Percentiles rank a stretch among this genome's conserved stretches.
Evolutionary conservation across 23 tunicate genomes (phyloP).

Genomic region (Styela clava): DNA sequence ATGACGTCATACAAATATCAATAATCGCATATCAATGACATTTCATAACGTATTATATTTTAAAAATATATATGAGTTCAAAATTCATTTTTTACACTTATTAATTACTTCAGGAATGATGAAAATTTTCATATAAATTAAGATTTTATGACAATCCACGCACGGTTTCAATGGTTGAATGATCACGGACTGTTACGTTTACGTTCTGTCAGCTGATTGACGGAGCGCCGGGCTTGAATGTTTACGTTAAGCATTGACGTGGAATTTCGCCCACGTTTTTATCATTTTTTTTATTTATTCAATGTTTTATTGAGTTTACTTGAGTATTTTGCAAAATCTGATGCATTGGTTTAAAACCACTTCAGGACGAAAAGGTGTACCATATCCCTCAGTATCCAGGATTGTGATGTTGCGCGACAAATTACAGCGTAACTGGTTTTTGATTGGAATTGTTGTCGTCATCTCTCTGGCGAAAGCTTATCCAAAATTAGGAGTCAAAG

Average conservation of each 20-base stretch:
- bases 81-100: too few species aligned
- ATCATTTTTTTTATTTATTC: too few species aligned
- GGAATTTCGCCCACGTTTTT: background rate
- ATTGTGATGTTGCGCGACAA: slow-evolving; percentile 8
- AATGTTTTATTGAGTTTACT: too few species aligned
- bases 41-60: too few species aligned
- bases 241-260: too few species aligned
- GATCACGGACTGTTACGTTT: background rate
- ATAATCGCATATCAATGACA: too few species aligned
- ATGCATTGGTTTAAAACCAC: slow-evolving; percentile 6
- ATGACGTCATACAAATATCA: slow-evolving; percentile 9
- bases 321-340: background rate
- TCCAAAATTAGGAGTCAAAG: slow-evolving; percentile 81
- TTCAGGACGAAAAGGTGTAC: background rate
- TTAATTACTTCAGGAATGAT: too few species aligned
- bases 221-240: background rate
- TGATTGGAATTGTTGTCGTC: slow-evolving; percentile 83
- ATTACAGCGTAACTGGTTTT: slow-evolving; percentile 85
- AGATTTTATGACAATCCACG: too few species aligned
- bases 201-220: background rate
- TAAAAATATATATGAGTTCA: too few species aligned
- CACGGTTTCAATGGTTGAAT: background rate
- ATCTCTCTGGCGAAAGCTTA: slow-evolving; percentile 72
- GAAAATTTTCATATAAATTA: too few species aligned
- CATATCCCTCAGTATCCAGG: background rate